Evolutionary conservation across 2,113 vertebrate species (phyloP).

Genomic region (Urocynchramus pylzowi): DNA sequence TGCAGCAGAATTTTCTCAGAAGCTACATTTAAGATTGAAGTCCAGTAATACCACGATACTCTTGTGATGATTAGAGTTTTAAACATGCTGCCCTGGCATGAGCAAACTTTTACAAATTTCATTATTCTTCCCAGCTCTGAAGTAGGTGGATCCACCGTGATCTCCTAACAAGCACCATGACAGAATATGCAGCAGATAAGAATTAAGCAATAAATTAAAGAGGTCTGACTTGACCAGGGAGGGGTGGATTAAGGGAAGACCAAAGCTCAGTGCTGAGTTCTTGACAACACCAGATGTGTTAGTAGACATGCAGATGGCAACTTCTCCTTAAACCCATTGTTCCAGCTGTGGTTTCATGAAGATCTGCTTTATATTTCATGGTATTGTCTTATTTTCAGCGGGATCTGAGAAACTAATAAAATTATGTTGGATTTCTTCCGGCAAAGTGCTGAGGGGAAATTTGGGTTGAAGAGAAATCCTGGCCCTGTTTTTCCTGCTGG

Average conservation of each 20-base stretch:
- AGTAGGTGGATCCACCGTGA: not conserved
- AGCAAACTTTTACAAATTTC: not conserved
- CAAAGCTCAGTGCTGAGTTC: not conserved
- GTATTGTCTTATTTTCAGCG: not conserved
- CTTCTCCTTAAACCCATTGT: not conserved
- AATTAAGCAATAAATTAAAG: not conserved
- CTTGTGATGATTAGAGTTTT: not conserved
- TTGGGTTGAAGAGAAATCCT: not conserved
- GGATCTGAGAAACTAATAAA: not conserved
- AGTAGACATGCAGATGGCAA: not conserved
- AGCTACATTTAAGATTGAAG: not conserved
- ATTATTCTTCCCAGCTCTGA: not conserved
- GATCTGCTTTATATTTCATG: not conserved
- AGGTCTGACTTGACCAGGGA: not conserved
- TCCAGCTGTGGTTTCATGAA: not conserved
- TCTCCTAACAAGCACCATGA: not conserved
- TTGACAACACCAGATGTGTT: not conserved
- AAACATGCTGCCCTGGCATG: not conserved
- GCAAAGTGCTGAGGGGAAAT: not conserved
- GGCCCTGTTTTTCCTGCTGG: not conserved
- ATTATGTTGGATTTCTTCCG: not conserved
- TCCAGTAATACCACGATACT: not conserved
- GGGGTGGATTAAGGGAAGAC: not conserved
- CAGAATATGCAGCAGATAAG: not conserved
- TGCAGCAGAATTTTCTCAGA: not conserved